These are phyloP conservation scores for Phymanthus crucifer DNA, from an alignment of 92 coral and sea anemone species.

Conservation along the genomic window DNA sequence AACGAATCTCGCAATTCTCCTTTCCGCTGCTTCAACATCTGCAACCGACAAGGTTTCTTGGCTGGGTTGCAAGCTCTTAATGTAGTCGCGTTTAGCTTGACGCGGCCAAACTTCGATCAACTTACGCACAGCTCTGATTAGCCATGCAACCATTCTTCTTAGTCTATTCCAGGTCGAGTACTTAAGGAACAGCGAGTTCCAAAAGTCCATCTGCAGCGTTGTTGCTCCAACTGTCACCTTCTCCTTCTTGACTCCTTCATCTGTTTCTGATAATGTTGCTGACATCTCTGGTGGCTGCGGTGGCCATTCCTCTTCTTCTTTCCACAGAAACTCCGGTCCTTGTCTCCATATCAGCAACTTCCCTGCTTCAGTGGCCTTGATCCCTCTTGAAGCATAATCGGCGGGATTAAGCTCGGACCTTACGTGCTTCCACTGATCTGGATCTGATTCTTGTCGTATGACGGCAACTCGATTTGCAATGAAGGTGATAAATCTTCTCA, in stretches of 20 bases:
- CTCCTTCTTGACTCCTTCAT: slow-evolving; percentile 49
- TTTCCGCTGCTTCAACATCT: slow-evolving; percentile 30
- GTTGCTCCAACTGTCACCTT: slow-evolving; percentile 31
- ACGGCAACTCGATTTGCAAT: slow-evolving; percentile 59
- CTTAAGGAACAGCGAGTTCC: slow-evolving; percentile 40
- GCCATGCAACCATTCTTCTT: slow-evolving; percentile 56
- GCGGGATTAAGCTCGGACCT: slow-evolving; percentile 59
- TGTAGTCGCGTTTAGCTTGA: background rate
- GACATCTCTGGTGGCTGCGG: slow-evolving; percentile 52
- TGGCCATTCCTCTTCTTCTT: slow-evolving; percentile 50
- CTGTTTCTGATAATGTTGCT: slow-evolving; percentile 17
- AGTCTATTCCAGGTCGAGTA: slow-evolving; percentile 61
- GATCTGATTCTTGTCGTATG: slow-evolving; percentile 54
- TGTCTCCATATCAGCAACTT: slow-evolving; percentile 50
- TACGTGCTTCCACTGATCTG: slow-evolving; percentile 65
- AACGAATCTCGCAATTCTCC: slow-evolving; percentile 33
- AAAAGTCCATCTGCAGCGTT: slow-evolving; percentile 33
- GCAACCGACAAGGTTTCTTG: slow-evolving; percentile 11
- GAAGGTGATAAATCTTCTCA: slow-evolving; percentile 45
- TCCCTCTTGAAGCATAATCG: slow-evolving; percentile 48
- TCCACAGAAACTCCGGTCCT: slow-evolving; percentile 68
- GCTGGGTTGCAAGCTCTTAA: background rate
- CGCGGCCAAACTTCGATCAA: background rate
- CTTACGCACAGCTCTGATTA: slow-evolving; percentile 12
- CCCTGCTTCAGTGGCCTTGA: slow-evolving; percentile 44